Conservation (phyloP, 2,888 invertebrate species). For the Rapana venosa region DNA sequence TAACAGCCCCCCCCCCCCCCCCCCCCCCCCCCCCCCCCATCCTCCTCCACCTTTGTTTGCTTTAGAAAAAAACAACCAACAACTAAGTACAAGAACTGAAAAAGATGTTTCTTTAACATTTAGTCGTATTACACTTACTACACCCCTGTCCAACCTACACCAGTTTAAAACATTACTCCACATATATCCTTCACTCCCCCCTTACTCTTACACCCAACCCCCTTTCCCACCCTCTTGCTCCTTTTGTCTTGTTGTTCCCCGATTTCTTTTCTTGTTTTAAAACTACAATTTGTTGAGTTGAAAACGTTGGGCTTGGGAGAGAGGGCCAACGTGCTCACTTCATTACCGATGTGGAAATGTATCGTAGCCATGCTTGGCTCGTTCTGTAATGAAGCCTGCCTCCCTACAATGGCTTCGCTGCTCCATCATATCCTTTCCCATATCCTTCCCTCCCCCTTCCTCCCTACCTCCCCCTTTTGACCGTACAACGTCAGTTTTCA, state of each 20-base stretch:
- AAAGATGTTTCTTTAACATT: too few relatives aligned
- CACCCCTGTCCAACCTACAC: too few relatives aligned
- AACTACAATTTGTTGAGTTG: neutral
- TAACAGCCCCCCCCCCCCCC: neutral
- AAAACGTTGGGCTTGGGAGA: neutral
- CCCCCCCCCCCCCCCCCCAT: neutral
- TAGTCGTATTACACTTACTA: too few relatives aligned
- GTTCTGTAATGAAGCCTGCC: neutral
- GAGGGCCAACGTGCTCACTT: neutral
- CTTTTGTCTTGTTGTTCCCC: too few relatives aligned
- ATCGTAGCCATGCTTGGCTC: neutral
- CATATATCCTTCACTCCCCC: neutral
- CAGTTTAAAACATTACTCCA: neutral
- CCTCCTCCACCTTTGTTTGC: neutral
- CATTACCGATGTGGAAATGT: neutral
- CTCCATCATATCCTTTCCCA: constrained; percentile 3
- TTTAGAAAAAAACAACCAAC: too few relatives aligned
- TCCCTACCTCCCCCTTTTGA: neutral
- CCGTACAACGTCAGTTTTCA: neutral
- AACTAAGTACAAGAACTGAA: too few relatives aligned
- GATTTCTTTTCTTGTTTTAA: too few relatives aligned
- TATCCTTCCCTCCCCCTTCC: neutral
- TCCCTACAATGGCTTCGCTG: neutral
- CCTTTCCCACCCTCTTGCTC: neutral
- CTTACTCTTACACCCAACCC: neutral